Evolutionary conservation across 30 jellyfish, hydroid and myxozoan species (phyloP).

Genomic region (Catostylus mosaicus): DNA sequence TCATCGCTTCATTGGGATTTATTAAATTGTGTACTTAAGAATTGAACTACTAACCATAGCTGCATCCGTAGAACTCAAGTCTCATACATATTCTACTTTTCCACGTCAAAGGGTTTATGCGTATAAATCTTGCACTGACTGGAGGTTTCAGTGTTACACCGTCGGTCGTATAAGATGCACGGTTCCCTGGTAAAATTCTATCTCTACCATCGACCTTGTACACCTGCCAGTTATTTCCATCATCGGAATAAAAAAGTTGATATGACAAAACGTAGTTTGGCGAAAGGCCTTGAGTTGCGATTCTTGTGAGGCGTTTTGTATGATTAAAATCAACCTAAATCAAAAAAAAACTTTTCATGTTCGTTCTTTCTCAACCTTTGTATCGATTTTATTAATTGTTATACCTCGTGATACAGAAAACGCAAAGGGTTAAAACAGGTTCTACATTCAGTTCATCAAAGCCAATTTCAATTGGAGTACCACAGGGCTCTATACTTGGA

Average conservation of each 20-base stretch:
- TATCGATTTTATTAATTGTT: too few species aligned
- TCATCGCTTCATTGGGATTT: too few species aligned
- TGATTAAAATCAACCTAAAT: constrained; percentile 77
- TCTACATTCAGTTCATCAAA: too few species aligned
- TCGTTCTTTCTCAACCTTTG: too few species aligned
- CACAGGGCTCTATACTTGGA: too few species aligned
- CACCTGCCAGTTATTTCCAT: constrained; percentile 71
- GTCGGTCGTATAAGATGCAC: constrained; percentile 58
- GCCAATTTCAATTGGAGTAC: too few species aligned
- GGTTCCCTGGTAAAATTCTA: constrained; percentile 73
- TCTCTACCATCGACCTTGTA: constrained; percentile 62
- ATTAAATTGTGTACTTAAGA: too few species aligned
- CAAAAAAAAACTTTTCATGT: too few species aligned
- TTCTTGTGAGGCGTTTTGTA: constrained; percentile 63
- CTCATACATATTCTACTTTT: constrained; percentile 70
- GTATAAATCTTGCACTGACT: constrained; percentile 58
- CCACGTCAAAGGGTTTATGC: constrained; percentile 81
- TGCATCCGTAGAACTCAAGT: constrained; percentile 86
- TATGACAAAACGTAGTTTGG: constrained; percentile 62
- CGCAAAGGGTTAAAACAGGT: too few species aligned
- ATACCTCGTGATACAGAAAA: too few species aligned
- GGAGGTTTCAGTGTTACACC: constrained; percentile 65
- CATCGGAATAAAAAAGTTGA: constrained; percentile 70
- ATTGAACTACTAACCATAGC: constrained; percentile 63
- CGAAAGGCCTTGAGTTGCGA: constrained; percentile 73